phyloP scores from a whole-genome alignment of 2,113 vertebrate genomes.

The Neodontobutis hainanensis region DNA sequence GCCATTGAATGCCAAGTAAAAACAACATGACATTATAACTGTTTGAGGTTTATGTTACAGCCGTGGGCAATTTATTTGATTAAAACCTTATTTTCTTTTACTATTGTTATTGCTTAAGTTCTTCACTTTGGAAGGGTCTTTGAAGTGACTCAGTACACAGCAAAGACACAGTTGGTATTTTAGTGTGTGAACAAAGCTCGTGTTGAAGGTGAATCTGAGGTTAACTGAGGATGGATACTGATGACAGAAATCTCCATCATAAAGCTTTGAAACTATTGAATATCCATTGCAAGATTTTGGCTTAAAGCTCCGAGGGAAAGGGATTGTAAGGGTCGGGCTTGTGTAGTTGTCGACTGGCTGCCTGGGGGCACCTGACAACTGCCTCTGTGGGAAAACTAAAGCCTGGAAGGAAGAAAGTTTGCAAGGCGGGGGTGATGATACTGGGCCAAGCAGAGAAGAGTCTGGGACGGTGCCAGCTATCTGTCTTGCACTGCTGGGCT shows the following conservation, averaged over 20 bases:
- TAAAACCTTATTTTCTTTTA: constrained; percentile 48
- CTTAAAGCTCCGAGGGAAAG: constrained; percentile 37
- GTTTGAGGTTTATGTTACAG: constrained; percentile 43
- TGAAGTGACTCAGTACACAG: constrained; percentile 54
- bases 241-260: constrained; percentile 20
- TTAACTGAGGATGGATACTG: constrained; percentile 25
- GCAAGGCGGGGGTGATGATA: constrained; percentile 60
- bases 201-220: constrained; percentile 44
- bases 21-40: constrained; percentile 46
- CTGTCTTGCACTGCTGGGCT: constrained; percentile 71
- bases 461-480: constrained; percentile 72
- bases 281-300: constrained; percentile 43
- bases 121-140: constrained; percentile 59
- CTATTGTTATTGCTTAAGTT: constrained; percentile 45
- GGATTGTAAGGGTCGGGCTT: constrained; percentile 34
- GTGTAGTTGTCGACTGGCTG: constrained; percentile 44
- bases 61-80: constrained; percentile 36
- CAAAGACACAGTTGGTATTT: constrained; percentile 54
- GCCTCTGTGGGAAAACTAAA: constrained; percentile 54
- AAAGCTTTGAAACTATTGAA: constrained; percentile 29
- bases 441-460: constrained; percentile 63
- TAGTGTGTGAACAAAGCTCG: constrained; percentile 36
- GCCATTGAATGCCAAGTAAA: constrained; percentile 26
- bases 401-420: constrained; percentile 52
- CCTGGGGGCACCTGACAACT: constrained; percentile 54